Conservation (phyloP, 2,113 vertebrate genomes). For the Megaleporinus macrocephalus region DNA sequence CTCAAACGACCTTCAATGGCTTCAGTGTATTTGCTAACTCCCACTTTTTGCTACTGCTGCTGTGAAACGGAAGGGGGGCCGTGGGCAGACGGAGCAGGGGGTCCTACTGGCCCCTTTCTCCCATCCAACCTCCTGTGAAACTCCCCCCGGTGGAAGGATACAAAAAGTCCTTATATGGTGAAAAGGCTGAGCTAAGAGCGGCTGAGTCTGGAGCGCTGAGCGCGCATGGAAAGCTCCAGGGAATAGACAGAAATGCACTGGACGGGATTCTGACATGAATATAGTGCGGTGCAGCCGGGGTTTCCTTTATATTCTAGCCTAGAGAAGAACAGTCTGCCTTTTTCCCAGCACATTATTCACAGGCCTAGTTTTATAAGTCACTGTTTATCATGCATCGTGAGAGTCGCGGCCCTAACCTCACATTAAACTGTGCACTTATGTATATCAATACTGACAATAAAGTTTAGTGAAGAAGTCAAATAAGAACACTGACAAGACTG, state of each 20-base stretch:
- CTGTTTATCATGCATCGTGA: too few relatives aligned
- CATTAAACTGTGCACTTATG: too few relatives aligned
- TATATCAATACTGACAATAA: too few relatives aligned
- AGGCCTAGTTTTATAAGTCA: neutral
- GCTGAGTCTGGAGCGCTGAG: constrained; percentile 72
- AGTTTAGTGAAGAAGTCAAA: too few relatives aligned
- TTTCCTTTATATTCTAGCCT: constrained; percentile 4
- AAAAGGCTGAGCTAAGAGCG: constrained; percentile 70
- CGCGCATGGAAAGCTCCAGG: constrained; percentile 67
- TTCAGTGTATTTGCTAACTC: constrained; percentile 28
- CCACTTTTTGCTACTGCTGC: constrained; percentile 34
- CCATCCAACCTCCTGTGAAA: constrained; percentile 32
- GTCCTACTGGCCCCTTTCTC: constrained; percentile 33
- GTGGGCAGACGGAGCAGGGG: constrained; percentile 20
- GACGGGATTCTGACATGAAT: constrained; percentile 74
- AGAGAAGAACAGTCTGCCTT: neutral
- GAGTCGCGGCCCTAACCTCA: too few relatives aligned
- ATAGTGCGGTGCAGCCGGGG: constrained; percentile 45
- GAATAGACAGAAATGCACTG: constrained; percentile 76
- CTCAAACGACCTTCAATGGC: neutral
- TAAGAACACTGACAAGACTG: too few relatives aligned
- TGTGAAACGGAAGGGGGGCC: constrained; percentile 5
- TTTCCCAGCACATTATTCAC: constrained; percentile 17
- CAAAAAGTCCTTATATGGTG: constrained; percentile 86
- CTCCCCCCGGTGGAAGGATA: constrained; percentile 58